Conservation (phyloP, 2,888 invertebrate species). For the Dilophus febrilis region DNA sequence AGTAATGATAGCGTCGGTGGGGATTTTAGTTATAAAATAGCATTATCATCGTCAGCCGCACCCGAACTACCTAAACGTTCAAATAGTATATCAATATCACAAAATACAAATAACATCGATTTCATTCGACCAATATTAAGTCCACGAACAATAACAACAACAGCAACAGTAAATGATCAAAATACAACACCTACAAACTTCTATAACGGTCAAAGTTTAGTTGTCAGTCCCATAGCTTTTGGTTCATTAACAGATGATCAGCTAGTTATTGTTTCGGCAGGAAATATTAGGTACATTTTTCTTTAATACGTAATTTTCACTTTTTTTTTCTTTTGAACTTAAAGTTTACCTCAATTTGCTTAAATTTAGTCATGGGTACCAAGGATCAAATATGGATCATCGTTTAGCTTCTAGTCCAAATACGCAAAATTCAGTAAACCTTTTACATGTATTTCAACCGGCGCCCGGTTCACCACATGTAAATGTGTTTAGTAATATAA, state of each 20-base stretch:
- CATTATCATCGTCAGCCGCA: slow-evolving; percentile 3
- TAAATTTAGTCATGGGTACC: too few species aligned
- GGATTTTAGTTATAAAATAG: slow-evolving; percentile 1
- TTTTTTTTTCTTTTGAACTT: too few species aligned
- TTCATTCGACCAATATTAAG: slow-evolving; percentile 5
- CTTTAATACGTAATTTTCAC: too few species aligned
- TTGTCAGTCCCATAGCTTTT: slow-evolving; percentile 8
- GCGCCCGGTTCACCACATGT: slow-evolving; percentile 31
- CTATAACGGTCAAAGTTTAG: not conserved
- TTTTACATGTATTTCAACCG: too few species aligned
- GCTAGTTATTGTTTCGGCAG: too few species aligned
- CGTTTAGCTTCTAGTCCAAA: slow-evolving; percentile 2
- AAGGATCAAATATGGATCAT: too few species aligned
- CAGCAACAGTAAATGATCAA: not conserved
- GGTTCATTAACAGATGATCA: slow-evolving; percentile 7
- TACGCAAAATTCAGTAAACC: slow-evolving; percentile 1
- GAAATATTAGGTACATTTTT: too few species aligned
- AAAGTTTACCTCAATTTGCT: too few species aligned
- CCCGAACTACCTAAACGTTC: slow-evolving; percentile 15
- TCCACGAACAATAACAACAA: not conserved
- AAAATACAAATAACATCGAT: slow-evolving; percentile 1
- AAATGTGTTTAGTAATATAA: slow-evolving; percentile 27
- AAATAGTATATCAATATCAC: slow-evolving; percentile 14
- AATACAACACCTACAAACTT: not conserved
- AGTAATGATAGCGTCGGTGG: too few species aligned